Conservation (phyloP, 2,888 invertebrate species). For the Caenorhabditis macrosperma region DNA sequence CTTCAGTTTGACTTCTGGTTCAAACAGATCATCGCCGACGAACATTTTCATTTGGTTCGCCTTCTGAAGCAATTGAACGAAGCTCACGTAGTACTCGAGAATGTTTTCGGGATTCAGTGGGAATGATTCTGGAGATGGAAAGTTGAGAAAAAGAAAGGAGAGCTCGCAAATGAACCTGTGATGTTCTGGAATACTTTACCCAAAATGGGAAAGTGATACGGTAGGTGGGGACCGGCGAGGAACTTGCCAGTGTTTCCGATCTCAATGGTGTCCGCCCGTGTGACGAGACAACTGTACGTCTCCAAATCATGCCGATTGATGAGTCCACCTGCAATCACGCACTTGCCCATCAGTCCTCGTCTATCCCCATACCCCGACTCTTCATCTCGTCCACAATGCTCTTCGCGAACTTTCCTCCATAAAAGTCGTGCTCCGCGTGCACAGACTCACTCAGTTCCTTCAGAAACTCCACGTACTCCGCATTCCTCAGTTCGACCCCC, state of each 20-base stretch:
- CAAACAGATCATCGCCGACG: constrained; percentile 52
- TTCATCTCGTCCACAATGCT: constrained; percentile 62
- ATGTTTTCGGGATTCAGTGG: constrained; percentile 22
- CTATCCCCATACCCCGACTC: constrained; percentile 22
- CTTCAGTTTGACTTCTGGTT: constrained; percentile 26
- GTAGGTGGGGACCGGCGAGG: constrained; percentile 43
- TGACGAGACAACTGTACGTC: constrained; percentile 50
- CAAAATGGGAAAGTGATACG: constrained; percentile 50
- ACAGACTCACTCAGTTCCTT: constrained; percentile 20
- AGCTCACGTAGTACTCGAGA: constrained; percentile 37
- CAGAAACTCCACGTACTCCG: constrained; percentile 39
- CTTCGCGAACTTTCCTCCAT: constrained; percentile 58
- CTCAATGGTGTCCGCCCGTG: constrained; percentile 25
- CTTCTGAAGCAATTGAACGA: constrained; percentile 36
- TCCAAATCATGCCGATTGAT: constrained; percentile 58
- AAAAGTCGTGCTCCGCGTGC: constrained; percentile 61
- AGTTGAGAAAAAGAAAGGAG: too few species aligned
- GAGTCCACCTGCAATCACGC: constrained; percentile 43
- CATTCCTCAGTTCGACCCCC: constrained; percentile 11
- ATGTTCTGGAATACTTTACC: constrained; percentile 26
- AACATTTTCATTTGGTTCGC: constrained; percentile 46
- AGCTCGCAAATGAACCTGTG: too few species aligned
- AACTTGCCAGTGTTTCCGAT: constrained; percentile 2
- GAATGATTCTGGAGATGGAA: constrained; percentile 33
- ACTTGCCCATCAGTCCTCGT: background rate